These are phyloP conservation scores for Argyresthia goedartella DNA, from an alignment of 2,888 invertebrate genomes.

Conservation along the genomic window DNA sequence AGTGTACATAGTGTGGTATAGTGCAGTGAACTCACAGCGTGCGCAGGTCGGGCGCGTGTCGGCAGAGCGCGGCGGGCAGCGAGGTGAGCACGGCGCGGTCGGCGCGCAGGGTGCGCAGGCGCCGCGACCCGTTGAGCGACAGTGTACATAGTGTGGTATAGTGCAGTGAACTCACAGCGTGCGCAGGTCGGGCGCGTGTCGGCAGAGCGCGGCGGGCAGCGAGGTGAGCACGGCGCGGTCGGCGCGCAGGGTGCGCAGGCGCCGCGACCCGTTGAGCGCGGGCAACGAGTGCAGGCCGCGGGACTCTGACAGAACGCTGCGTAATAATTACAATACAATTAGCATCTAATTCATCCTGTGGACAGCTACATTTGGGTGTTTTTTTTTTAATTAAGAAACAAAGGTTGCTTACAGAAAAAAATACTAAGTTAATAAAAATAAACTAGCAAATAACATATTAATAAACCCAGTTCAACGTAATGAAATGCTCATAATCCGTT, in stretches of 20 bases:
- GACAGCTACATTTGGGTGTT: too few relatives aligned
- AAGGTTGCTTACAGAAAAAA: too few relatives aligned
- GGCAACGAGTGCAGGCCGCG: constrained; percentile 85
- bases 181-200: constrained; percentile 81
- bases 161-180: constrained; percentile 80
- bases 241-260: constrained; percentile 82
- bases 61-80: constrained; percentile 83
- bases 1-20: too few relatives aligned
- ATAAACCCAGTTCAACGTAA: too few relatives aligned
- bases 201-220: constrained; percentile 83
- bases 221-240: constrained; percentile 83
- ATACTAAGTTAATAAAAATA: too few relatives aligned
- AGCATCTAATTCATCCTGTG: too few relatives aligned
- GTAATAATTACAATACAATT: too few relatives aligned
- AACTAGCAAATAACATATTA: too few relatives aligned
- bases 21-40: constrained; percentile 80
- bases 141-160: too few relatives aligned
- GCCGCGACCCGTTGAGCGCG: constrained; percentile 83
- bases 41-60: constrained; percentile 81
- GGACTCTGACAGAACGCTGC: constrained; percentile 89
- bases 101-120: constrained; percentile 84
- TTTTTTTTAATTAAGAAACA: too few relatives aligned
- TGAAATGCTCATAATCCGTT: too few relatives aligned
- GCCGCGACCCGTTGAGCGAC: too few relatives aligned
- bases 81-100: constrained; percentile 83